These are phyloP conservation scores for Nemoura dubitans DNA, from an alignment of 2,888 invertebrate genomes.

Conservation along the genomic window DNA sequence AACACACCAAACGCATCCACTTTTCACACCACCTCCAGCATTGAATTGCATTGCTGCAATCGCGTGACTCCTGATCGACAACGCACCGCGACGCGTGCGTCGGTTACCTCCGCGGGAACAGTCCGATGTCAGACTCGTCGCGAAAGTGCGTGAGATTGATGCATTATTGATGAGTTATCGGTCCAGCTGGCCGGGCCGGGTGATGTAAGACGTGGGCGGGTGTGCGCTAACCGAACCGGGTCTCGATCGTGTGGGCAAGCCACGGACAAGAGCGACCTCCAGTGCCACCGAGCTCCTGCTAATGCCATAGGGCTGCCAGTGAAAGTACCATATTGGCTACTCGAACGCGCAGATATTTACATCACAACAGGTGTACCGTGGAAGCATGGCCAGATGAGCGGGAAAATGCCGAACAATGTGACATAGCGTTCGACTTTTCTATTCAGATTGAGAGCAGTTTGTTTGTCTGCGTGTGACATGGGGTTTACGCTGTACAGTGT, in stretches of 20 bases:
- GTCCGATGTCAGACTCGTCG: not conserved
- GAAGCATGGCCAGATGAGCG: constrained; percentile 2
- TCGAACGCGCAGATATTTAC: constrained; percentile 16
- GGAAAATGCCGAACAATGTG: constrained; percentile 3
- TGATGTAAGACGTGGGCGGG: constrained; percentile 31
- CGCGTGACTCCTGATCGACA: not conserved
- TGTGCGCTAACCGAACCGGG: constrained; percentile 2
- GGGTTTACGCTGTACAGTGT: not conserved
- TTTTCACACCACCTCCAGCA: not conserved
- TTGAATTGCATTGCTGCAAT: not conserved
- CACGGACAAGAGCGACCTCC: not conserved
- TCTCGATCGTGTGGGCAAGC: constrained; percentile 9
- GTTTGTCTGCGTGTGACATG: constrained; percentile 3
- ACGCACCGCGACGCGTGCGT: not conserved
- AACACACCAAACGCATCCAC: not conserved
- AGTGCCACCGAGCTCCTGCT: not conserved
- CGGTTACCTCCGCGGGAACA: not conserved
- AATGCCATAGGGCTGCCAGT: constrained; percentile 1
- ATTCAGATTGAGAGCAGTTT: not conserved
- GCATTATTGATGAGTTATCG: constrained; percentile 37
- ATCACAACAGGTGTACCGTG: not conserved
- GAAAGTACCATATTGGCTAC: not conserved
- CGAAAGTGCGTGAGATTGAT: constrained; percentile 18
- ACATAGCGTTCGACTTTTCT: not conserved
- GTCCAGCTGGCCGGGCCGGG: constrained; percentile 29